Conservation (phyloP, 35 echinoderm and acorn worm species). For the Holothuria glaberrima region DNA sequence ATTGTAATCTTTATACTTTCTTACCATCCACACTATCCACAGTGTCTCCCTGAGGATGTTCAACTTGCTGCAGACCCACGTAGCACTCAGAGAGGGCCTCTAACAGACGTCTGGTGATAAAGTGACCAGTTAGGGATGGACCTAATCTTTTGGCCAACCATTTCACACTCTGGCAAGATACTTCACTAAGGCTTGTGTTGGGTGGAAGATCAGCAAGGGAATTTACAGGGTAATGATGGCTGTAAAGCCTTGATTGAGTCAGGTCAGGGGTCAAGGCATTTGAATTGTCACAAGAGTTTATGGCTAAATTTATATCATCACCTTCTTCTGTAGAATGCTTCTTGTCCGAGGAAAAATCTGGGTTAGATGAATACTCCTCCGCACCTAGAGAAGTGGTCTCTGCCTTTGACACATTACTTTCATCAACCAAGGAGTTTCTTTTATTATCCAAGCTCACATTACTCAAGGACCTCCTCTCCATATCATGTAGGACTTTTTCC, state of each 20-base stretch:
- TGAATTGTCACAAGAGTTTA: background rate
- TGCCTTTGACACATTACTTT: background rate
- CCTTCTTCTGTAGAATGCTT: background rate
- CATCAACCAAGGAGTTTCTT: background rate
- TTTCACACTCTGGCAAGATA: slow-evolving; percentile 72
- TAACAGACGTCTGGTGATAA: slow-evolving; percentile 66
- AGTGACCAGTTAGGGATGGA: slow-evolving; percentile 73
- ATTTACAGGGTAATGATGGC: slow-evolving; percentile 40
- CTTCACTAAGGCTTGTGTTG: slow-evolving; percentile 73
- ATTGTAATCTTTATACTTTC: too few relatives aligned
- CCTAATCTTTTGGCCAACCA: slow-evolving; percentile 86
- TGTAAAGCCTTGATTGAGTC: background rate
- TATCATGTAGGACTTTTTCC: background rate
- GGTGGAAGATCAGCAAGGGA: slow-evolving; percentile 34
- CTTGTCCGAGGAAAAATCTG: background rate
- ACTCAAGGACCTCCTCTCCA: background rate
- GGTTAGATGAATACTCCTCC: background rate
- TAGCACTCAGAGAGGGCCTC: slow-evolving; percentile 69
- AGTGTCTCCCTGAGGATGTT: slow-evolving; percentile 17
- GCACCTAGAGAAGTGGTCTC: background rate
- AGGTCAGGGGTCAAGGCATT: slow-evolving; percentile 22
- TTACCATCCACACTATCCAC: background rate
- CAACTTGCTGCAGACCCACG: background rate
- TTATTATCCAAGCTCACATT: background rate
- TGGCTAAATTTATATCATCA: background rate